These are phyloP conservation scores for Alauda arvensis DNA, from an alignment of 2,797 vertebrate genomes.

Conservation along the genomic window DNA sequence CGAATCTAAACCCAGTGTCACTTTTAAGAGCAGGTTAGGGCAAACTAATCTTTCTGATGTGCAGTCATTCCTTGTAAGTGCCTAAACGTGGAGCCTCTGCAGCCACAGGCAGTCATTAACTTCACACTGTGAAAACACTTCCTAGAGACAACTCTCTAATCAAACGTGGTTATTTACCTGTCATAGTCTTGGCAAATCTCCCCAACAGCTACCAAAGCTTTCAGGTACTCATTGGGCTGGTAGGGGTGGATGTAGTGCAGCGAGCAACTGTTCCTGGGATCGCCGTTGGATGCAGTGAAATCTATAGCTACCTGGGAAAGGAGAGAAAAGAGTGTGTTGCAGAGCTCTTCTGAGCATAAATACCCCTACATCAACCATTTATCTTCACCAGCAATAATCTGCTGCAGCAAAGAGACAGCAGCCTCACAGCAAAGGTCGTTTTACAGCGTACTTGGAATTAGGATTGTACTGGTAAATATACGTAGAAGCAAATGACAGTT, in stretches of 20 bases:
- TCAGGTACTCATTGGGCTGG: constrained; percentile 97
- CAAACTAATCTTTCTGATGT: not conserved
- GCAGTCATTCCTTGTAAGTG: not conserved
- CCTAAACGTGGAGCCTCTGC: not conserved
- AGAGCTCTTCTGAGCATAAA: not conserved
- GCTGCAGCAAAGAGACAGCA: not conserved
- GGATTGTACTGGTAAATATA: not conserved
- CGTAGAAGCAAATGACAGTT: not conserved
- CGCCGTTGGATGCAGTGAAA: constrained; percentile 96
- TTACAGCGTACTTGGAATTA: not conserved
- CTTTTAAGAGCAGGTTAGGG: not conserved
- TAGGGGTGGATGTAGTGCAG: constrained; percentile 98
- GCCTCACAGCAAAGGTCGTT: not conserved
- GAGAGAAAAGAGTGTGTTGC: not conserved
- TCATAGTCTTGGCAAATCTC: constrained; percentile 99
- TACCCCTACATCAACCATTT: accelerated
- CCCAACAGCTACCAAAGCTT: constrained; percentile 94
- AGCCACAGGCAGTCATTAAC: constrained; percentile 10
- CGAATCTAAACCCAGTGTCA: not conserved
- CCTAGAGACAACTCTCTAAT: constrained; percentile 15
- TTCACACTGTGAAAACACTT: constrained; percentile 8
- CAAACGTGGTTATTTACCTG: constrained; percentile 77
- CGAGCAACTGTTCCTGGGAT: constrained; percentile 97
- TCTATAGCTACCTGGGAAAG: constrained; percentile 93
- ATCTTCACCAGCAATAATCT: not conserved